Conservation (phyloP, 2,888 invertebrate genomes). For the Oxycera nigricornis region DNA sequence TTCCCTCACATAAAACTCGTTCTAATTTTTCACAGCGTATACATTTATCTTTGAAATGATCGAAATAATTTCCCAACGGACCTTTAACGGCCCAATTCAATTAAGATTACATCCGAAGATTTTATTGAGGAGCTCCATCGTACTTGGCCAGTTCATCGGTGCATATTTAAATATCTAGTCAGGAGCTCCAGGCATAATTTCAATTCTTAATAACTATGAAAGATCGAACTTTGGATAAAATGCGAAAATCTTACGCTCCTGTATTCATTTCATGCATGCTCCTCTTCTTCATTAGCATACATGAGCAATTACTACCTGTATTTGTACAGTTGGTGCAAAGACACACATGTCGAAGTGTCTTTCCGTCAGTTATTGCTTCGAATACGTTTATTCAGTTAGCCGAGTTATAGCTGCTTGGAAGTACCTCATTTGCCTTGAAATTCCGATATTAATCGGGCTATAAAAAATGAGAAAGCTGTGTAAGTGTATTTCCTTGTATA, state of each 20-base stretch:
- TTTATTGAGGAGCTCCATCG: not conserved
- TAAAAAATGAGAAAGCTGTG: slow-evolving; percentile 4
- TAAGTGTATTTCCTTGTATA: too few species aligned
- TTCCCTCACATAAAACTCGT: not conserved
- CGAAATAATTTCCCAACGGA: not conserved
- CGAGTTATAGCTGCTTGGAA: not conserved
- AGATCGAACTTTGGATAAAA: not conserved
- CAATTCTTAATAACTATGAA: not conserved
- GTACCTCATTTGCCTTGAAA: not conserved
- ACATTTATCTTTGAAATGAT: not conserved
- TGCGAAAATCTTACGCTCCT: not conserved
- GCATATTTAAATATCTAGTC: not conserved
- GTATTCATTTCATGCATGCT: not conserved
- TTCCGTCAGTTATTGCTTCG: not conserved
- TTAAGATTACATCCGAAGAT: not conserved
- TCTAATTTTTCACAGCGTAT: not conserved
- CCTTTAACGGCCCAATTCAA: slow-evolving; percentile 2
- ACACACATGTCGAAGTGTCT: not conserved
- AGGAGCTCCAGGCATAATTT: not conserved
- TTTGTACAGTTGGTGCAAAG: slow-evolving; percentile 15
- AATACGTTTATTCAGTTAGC: not conserved
- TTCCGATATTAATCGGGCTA: not conserved
- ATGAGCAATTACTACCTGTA: not conserved
- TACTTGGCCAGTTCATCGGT: not conserved
- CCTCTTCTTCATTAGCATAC: not conserved